Base-by-base conservation (phyloP, 2,888 invertebrate genomes). In the Cetonia aurata region DNA sequence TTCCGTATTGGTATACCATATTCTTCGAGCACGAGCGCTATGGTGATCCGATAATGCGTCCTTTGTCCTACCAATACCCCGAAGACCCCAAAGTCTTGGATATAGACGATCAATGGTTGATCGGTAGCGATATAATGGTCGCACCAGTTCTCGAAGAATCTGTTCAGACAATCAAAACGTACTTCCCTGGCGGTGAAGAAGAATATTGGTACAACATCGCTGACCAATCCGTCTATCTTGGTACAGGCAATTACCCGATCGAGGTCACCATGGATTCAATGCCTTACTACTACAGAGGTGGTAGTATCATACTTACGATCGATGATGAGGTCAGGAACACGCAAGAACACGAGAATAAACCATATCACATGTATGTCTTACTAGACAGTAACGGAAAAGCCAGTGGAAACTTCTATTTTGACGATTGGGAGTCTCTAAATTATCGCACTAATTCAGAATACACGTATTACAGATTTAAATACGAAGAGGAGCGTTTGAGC, bases 41-140 rank as follows among this genome's bases (percentile, higher is more conserved):
- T 73, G 97, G 97, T 0, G 86, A 89, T 56, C 98, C 99, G 0
- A 93, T 97, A 0, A 93, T 97, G 86, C 86, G 96, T 42, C 96
- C 99, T 0, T 81, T 97, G 25, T 94, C 96, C 90, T 90, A 93
- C 65, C 92, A 97, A 78, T 99, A 93, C 83, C 96, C 98, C 0
- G 82, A 86, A 0, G 98, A 98, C 78, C 87, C 88, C 12, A 88
- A 90, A 3, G 88, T 91, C 0, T 95, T 91, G 80, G 88, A 89
- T 46, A 92, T 96, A 74, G 96, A 98, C 76, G 90, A 93, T 79
- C 87, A 95, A 75, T 90, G 93, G 76, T 80, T 97, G 71, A 81
- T 96, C 0, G 94, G 94, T 89, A 87, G 92, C 77, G 88, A 91
- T 66, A 87, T 99, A n/a, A 86, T 99, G 10, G 92, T 96, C 0